Percentiles rank a stretch among this genome's conserved stretches.
Conservation (phyloP, 2,888 invertebrate species). For the Eupsilia transversa region DNA sequence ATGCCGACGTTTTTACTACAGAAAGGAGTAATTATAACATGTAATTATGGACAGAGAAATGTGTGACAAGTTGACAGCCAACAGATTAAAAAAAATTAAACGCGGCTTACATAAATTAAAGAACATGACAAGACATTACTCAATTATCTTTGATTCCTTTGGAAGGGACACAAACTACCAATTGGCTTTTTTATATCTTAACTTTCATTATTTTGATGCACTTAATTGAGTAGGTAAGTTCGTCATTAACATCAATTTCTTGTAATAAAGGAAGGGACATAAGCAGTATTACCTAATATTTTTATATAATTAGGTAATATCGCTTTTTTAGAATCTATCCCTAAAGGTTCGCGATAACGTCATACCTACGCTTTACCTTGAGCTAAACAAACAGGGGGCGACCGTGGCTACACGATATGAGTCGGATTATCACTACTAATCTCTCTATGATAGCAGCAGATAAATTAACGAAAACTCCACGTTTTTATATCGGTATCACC, state of each 20-base stretch:
- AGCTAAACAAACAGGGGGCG: conserved; percentile 68
- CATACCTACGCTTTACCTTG: conserved; percentile 66
- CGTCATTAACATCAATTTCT: conserved; percentile 4
- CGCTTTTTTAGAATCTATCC: conserved; percentile 20
- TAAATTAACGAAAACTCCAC: conserved; percentile 74
- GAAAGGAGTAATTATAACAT: conserved; percentile 19
- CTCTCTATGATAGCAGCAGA: conserved; percentile 76
- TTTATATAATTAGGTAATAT: conserved; percentile 40
- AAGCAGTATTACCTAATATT: background rate
- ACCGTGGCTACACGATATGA: conserved; percentile 76
- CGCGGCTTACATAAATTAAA: conserved; percentile 40
- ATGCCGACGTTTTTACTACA: conserved; percentile 28
- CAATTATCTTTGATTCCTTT: conserved; percentile 41
- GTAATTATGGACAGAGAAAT: conserved; percentile 23
- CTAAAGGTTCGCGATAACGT: conserved; percentile 47
- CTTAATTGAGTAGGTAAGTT: background rate
- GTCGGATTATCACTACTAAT: conserved; percentile 85
- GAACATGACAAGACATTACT: conserved; percentile 39
- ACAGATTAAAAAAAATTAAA: conserved; percentile 20
- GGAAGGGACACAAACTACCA: conserved; percentile 37
- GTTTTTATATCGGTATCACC: conserved; percentile 52
- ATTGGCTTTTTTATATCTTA: conserved; percentile 34
- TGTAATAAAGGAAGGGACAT: background rate
- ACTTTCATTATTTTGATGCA: background rate
- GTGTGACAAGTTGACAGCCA: conserved; percentile 38